Base-by-base conservation (phyloP, 2,797 vertebrate genomes). In the Notoglanidium macrostoma region DNA sequence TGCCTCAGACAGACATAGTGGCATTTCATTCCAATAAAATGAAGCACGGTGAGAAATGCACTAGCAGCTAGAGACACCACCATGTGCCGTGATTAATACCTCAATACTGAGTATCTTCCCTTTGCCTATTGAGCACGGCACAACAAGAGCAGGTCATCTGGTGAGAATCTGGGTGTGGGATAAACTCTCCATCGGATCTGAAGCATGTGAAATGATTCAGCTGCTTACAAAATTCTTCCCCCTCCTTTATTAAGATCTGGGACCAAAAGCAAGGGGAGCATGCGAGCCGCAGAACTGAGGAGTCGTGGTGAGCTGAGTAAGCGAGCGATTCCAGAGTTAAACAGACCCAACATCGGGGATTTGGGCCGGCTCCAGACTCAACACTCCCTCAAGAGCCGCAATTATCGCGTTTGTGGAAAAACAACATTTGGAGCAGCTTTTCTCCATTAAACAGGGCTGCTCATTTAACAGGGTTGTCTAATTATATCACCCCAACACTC, bases 11-110 rank as follows among this genome's bases (percentile, higher is more conserved):
- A 83, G 85, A 89, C 80, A 67, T 70, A 82, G 86, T 23, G 59
- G 49, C 40, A n/a, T 87, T 87, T 86, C 83, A 86, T 87, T 89
- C 63, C 54, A 87, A 88, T 86, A 88, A 80, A 85, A 85, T 70
- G 74, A 17, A 65, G 65, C 35, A 78, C n/a, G 67, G 83, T 61
- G 44, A 85, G 40, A 44, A 40, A 1, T 54, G 23, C 40, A 26
- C 46, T 19, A 23, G 85, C 35, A 14, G 76, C 32, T 61, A n/a
- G 44, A 57, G 23, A 44, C 8, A 7, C 49, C 35, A 68, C 65
- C 87, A 29, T 87, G 79, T 88, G 90, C 88, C 87, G 57, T 87
- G 88, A 90, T 89, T 90, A 87, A 91, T 85, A 85, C 85, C 44
- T 61, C 40, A 44, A 57, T 61, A 51, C 70, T 85, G 85, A 89